phyloP scores from a whole-genome alignment of 1,140 invertebrate genomes.

The Drosophila azteca region DNA sequence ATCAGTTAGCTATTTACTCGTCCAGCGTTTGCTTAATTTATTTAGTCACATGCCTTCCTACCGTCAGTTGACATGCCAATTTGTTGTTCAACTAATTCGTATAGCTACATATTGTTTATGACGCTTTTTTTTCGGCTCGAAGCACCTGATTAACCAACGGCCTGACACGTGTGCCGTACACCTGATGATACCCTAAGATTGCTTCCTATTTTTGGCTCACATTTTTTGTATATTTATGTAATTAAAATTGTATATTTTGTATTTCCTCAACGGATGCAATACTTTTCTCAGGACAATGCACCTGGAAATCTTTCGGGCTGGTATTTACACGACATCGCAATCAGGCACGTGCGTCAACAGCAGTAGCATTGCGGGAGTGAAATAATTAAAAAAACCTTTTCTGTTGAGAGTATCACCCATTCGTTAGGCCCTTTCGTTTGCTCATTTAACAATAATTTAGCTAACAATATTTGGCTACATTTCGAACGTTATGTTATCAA shows the following conservation, averaged over 20 bases:
- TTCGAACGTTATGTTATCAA: constrained; percentile 48
- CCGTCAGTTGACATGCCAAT: constrained; percentile 61
- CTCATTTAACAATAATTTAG: constrained; percentile 31
- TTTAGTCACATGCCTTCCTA: constrained; percentile 65
- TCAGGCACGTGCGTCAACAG: not conserved
- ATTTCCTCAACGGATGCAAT: not conserved
- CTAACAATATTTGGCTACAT: constrained; percentile 59
- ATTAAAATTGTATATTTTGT: constrained; percentile 3
- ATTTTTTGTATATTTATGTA: not conserved
- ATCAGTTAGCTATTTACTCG: constrained; percentile 63
- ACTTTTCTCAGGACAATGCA: constrained; percentile 23
- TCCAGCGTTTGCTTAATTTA: constrained; percentile 51
- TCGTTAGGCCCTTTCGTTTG: constrained; percentile 12
- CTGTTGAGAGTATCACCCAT: constrained; percentile 15
- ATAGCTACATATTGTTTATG: constrained; percentile 29
- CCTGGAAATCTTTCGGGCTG: constrained; percentile 22
- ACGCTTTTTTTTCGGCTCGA: constrained; percentile 22
- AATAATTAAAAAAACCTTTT: constrained; percentile 1
- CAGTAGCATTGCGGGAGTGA: constrained; percentile 16
- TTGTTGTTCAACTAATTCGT: constrained; percentile 43
- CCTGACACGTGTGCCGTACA: constrained; percentile 28
- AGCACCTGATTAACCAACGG: constrained; percentile 21
- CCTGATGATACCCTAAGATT: constrained; percentile 17
- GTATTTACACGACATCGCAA: constrained; percentile 24
- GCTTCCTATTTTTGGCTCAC: no score